Percentiles rank a stretch among this genome's conserved stretches.
Conservation (phyloP, 2,888 invertebrate species). For the Pyrrhia umbra region DNA sequence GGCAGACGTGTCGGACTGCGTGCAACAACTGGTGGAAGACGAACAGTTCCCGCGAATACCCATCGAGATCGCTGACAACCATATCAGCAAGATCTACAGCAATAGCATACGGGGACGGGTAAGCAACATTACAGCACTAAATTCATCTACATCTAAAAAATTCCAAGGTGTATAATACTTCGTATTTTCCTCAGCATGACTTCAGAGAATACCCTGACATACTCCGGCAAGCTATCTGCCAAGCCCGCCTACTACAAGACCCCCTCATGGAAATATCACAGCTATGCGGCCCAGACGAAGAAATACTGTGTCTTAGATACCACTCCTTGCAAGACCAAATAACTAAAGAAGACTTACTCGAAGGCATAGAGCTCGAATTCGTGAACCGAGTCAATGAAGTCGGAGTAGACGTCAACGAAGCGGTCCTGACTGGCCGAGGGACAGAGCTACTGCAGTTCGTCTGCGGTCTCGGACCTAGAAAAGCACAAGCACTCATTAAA, state of each 20-base stretch:
- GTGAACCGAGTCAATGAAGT: slow-evolving; percentile 99
- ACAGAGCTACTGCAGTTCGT: slow-evolving; percentile 98
- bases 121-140: slow-evolving; percentile 64
- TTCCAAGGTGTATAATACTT: background rate
- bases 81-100: slow-evolving; percentile 97
- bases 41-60: slow-evolving; percentile 96
- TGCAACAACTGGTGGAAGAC: slow-evolving; percentile 94
- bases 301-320: slow-evolving; percentile 98
- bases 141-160: background rate
- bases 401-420: slow-evolving; percentile 98
- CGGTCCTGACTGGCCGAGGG: slow-evolving; percentile 96
- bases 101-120: slow-evolving; percentile 96
- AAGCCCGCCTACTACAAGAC: slow-evolving; percentile 98
- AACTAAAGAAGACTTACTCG: slow-evolving; percentile 95
- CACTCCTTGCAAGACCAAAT: slow-evolving; percentile 96
- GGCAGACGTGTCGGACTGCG: slow-evolving; percentile 93
- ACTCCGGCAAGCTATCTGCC: slow-evolving; percentile 97
- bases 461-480: slow-evolving; percentile 98
- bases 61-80: slow-evolving; percentile 98
- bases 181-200: slow-evolving; percentile 91
- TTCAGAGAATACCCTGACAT: slow-evolving; percentile 98
- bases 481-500: slow-evolving; percentile 96
- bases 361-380: slow-evolving; percentile 96
- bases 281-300: slow-evolving; percentile 98
- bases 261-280: slow-evolving; percentile 99